Base-by-base conservation (phyloP, 2,888 invertebrate species). In the Oscheius sp. region DNA sequence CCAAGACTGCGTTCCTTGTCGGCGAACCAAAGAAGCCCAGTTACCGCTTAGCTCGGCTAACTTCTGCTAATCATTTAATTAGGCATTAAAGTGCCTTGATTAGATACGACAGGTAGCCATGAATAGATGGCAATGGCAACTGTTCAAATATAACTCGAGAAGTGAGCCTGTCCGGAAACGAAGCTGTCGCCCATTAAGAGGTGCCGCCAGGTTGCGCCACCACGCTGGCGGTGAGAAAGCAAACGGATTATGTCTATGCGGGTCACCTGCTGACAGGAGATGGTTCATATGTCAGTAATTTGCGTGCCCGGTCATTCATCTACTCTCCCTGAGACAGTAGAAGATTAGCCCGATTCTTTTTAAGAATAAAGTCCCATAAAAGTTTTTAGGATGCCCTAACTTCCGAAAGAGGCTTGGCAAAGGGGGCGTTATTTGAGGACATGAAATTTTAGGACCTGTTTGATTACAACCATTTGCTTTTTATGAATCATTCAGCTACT, bases 131-230 rank as follows among this genome's bases (percentile, higher is more conserved):
- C 29, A 1, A n/a, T 35, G 58, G 41, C 61, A 43, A 61, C 61
- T 61, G 61, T 43, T 61, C 61, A 61, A 61, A 61, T 45, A 61
- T 9, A 35, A 35, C 35, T 35, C 35, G 35, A 35, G 35, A 61
- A 25, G 55, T 18, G 55, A 55, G n/a, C 49, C 35, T 66, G 35
- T 66, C 66, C 25, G 25, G 52, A 66, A 25, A 61, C 41, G 43
- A 61, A 29, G 23, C 64, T 64, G 49, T 49, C 49, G 52, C 49
- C 52, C 52, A 61, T 21, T 66, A 49, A 66, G 52, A 52, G 66
- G 66, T 52, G 66, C 66, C 66, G 66, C 49, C 52, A 41, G 52
- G 66, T 66, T 66, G 52, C 66, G 66, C 66, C 66, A 66, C 66
- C 29, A 23, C 25, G 21, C 66, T 29, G 66, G 16, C 66, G 21